Base-by-base conservation (phyloP, 2,888 invertebrate species). In the Polietes domitor region DNA sequence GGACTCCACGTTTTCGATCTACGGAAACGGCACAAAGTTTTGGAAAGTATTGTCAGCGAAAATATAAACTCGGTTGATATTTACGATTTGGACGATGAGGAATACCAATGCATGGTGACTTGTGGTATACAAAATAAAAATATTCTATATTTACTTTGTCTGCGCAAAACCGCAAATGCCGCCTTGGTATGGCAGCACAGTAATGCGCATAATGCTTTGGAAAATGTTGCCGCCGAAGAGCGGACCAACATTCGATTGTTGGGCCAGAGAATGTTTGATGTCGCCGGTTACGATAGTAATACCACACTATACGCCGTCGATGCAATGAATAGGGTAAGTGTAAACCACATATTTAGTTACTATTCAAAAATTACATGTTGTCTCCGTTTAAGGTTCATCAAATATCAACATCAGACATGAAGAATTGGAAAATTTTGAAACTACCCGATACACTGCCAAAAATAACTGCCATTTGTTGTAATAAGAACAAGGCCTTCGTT, bases 11-110 rank as follows among this genome's bases (percentile, higher is more conserved):
- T 92, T 0, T 90, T 90, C 37, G 89, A 92, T 77, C 83, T 89
- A 0, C 78, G 81, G 1, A 85, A 82, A 1, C 87, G 87, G 2
- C 77, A 85, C 0, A 87, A 88, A 68, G 88, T 91, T 2, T 77
- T 91, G n/a, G 89, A 90, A 12, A 90, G 91, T 53, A 92, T 91
- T 86, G 88, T 92, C 19, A 92, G 91, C 75, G 90, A 91, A 55
- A 76, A 80, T 19, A 83, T 86, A 12, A 81, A 87, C 6, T 91
- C 91, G 70, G 87, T 92, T 21, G 92, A 92, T 83, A 87, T 91
- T 6, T 90, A 88, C 77, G 87, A 89, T 53, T 70, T 92, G 5
- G 88, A 87, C 24, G 89, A 90, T 80, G 80, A 87, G 2, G 80
- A 88, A 3, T 89, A 87, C 63, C 91, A 92, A 73, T 92, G 91